Percentiles rank a stretch among this genome's conserved stretches.
Conservation (phyloP, 2,797 vertebrate genomes). For the Eremophila alpestris region DNA sequence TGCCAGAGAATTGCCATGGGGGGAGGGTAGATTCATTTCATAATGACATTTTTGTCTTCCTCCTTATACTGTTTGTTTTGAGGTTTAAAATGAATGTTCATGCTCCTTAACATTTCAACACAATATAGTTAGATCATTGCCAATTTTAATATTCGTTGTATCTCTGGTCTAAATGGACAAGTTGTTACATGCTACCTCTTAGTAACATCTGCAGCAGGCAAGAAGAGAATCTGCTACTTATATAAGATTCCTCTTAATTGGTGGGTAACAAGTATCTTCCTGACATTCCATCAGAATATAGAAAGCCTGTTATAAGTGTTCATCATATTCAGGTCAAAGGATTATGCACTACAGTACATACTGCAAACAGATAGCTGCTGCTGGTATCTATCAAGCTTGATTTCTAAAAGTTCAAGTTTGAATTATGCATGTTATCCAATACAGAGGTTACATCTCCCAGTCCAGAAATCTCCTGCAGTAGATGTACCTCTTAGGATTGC, state of each 20-base stretch:
- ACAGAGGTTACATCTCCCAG: background rate
- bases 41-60: background rate
- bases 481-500: background rate
- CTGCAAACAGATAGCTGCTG: background rate
- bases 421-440: background rate
- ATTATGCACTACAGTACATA: background rate
- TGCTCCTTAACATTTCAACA: background rate
- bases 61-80: background rate
- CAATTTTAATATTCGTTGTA: background rate
- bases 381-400: background rate
- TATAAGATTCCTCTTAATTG: background rate
- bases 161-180: background rate
- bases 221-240: background rate
- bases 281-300: background rate
- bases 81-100: background rate
- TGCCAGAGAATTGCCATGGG: background rate
- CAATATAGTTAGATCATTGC: background rate
- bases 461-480: background rate
- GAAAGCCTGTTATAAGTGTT: background rate
- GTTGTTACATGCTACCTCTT: background rate
- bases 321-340: background rate
- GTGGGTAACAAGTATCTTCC: background rate
- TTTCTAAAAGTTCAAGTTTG: background rate
- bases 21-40: background rate
- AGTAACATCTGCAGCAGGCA: background rate